Conservation (phyloP, 1,140 invertebrate species). For the Samia ricini region DNA sequence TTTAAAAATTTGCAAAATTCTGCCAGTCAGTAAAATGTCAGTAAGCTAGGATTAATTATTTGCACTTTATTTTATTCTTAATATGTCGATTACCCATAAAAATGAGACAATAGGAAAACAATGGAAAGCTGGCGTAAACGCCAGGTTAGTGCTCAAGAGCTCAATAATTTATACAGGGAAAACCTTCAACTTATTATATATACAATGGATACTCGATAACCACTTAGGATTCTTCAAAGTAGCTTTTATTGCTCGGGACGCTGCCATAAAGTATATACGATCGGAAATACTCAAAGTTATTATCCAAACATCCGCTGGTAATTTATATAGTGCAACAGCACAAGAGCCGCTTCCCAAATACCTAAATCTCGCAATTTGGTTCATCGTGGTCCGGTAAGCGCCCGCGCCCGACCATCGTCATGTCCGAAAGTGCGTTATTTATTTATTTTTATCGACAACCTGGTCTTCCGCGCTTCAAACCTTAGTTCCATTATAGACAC, state of each 20-base stretch:
- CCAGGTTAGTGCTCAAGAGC: too few relatives aligned
- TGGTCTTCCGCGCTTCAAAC: slow-evolving; percentile 44
- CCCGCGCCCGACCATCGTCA: slow-evolving; percentile 48
- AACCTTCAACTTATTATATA: too few relatives aligned
- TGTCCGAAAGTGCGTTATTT: slow-evolving; percentile 71
- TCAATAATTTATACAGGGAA: too few relatives aligned
- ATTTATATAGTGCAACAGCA: slow-evolving; percentile 25
- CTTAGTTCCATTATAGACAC: slow-evolving; percentile 65
- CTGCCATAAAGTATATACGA: slow-evolving; percentile 25
- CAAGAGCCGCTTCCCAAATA: slow-evolving; percentile 38
- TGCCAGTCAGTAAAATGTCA: too few relatives aligned
- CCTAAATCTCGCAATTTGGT: slow-evolving; percentile 53
- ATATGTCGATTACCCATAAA: too few relatives aligned
- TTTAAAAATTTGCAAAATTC: too few relatives aligned
- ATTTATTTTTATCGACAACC: slow-evolving; percentile 62
- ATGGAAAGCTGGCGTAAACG: too few relatives aligned
- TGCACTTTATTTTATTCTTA: too few relatives aligned
- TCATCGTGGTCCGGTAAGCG: slow-evolving; percentile 44
- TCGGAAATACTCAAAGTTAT: slow-evolving; percentile 34
- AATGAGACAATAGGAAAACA: too few relatives aligned
- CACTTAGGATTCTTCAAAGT: not conserved
- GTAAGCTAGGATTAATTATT: too few relatives aligned
- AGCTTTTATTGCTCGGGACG: not conserved
- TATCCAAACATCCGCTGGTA: slow-evolving; percentile 52
- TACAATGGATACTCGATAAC: not conserved